Base-by-base conservation (phyloP, 2,888 invertebrate species). In the Parasteatoda lunata region DNA sequence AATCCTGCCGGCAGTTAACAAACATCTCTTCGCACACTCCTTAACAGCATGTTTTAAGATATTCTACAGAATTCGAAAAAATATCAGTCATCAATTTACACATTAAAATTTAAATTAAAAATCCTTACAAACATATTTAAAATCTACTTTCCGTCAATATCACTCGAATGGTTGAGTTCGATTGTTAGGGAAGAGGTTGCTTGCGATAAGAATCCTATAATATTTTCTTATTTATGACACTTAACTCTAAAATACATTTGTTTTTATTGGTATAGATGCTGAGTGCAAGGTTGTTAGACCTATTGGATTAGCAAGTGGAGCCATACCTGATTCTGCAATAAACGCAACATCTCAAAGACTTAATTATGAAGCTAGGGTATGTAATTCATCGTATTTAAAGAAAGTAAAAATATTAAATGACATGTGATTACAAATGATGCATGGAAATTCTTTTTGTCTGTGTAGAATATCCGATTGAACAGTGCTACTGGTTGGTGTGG, bases 401-500 rank as follows among this genome's bases (percentile, higher is more conserved):
- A 47, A 6, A 13, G 0, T 3, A 73, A 73, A 52, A 73, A 3
- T 47, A 45, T 69, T 30, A 64, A 48, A 47, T 54, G 54, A 13
- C 5, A 66, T 70, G 5, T 71, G n/a, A n/a, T 59, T 48, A 69
- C 51, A 8, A 51, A 84, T 54, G 9, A 11, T 69, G 4, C 4
- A 2, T 70, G 48, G 9, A 7, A 5, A 52, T 0, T 64, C 45
- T 8, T 77, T 70, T n/a, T 77, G 13, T 75, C 47, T 65, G 59
- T 77, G 13, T 70, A 90, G 91, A 97, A 97, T 91, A 95, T 97
- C 11, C 94, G 97, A 52, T 93, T 98, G 59, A 97, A 97, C 91
- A 97, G 97, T 0, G 97, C 97, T 4, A 97, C 97, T 71, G 97
- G 97, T 30, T 98, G 97, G 97, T 97, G 97, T 92, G 97, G 97